Evolutionary conservation across 2,888 invertebrate genomes (phyloP), one percentile per base, ranked within the genome.

Genomic region (Gastrophysa polygoni): DNA sequence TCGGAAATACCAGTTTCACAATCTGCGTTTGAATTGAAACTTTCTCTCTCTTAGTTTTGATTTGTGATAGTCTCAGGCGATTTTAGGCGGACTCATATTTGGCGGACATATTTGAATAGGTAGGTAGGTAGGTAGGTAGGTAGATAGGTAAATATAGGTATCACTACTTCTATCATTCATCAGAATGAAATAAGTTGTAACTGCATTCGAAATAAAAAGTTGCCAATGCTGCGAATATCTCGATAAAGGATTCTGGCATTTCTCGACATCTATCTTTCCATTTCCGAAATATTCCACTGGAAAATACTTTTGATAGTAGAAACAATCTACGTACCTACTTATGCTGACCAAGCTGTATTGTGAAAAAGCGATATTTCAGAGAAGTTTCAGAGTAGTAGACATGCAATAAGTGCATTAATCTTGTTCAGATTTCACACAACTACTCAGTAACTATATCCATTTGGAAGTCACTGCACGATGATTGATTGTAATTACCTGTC

Each of bases 1-100:
- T 43, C 54, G 43, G 24, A 21, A 28, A 52, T 52, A 54, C 24
- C 43, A 54, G 44, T 54, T 54, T 44, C 24, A 28, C 54, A 43
- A 24, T 46, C 18, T 3, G n/a, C n/a, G 18, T 21, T 44, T 44
- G 44, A 44, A 17, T 6, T 14, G 17, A 10, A 43, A 43, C 54
- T 54, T 54, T 54, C 54, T 54, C 54, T 54, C 54, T 54, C 54
- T 43, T 54, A 11, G 20, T 14, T 24, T 44, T 24, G 7, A 24
- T 24, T 24, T 24, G 24, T 24, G 7, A 10, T 21, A 43, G 11
- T 49, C 6, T 28, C 28, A 29, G 49, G 29, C 10, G 28, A 17
- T 49, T 49, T 24, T n/a, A 29, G 28, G 28, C 29, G 16, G 16
- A 29, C 29, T 16, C 29, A n/a, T n/a, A n/a, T n/a, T n/a, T 10